Conservation (phyloP, 2,888 invertebrate species). For the Pollenia labialis region DNA sequence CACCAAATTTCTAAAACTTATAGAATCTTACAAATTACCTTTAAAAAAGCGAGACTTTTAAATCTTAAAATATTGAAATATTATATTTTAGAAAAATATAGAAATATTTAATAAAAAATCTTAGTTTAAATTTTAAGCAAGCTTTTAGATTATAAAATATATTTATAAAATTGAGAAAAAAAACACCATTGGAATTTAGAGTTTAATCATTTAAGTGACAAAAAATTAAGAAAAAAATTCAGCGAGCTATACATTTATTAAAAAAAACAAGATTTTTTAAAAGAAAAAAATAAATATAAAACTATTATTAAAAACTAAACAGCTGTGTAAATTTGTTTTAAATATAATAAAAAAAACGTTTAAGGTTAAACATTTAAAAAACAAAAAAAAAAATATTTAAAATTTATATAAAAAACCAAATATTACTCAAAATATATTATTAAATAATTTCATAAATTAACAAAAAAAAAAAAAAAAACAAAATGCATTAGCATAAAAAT, state of each 20-base stretch:
- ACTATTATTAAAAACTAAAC: slow-evolving; percentile 49
- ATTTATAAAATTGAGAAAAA: not conserved
- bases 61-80: slow-evolving; percentile 17
- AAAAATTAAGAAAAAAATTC: slow-evolving; percentile 43
- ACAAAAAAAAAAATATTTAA: slow-evolving; percentile 32
- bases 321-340: slow-evolving; percentile 71
- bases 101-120: slow-evolving; percentile 16
- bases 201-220: slow-evolving; percentile 57
- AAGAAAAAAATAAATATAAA: slow-evolving; percentile 29
- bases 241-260: slow-evolving; percentile 70
- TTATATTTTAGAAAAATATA: not conserved
- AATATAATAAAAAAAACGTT: slow-evolving; percentile 60
- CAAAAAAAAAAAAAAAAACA: slow-evolving; percentile 23
- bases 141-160: slow-evolving; percentile 58
- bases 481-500: slow-evolving; percentile 81
- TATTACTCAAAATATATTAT: slow-evolving; percentile 73
- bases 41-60: slow-evolving; percentile 62
- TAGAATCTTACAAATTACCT: not conserved
- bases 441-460: slow-evolving; percentile 69
- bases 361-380: slow-evolving; percentile 80
- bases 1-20: not conserved
- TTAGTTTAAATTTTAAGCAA: slow-evolving; percentile 53
- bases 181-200: slow-evolving; percentile 66
- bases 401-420: slow-evolving; percentile 54
- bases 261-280: slow-evolving; percentile 58